Conservation (phyloP, 1,140 invertebrate genomes). For the Neodiprion lecontei region DNA sequence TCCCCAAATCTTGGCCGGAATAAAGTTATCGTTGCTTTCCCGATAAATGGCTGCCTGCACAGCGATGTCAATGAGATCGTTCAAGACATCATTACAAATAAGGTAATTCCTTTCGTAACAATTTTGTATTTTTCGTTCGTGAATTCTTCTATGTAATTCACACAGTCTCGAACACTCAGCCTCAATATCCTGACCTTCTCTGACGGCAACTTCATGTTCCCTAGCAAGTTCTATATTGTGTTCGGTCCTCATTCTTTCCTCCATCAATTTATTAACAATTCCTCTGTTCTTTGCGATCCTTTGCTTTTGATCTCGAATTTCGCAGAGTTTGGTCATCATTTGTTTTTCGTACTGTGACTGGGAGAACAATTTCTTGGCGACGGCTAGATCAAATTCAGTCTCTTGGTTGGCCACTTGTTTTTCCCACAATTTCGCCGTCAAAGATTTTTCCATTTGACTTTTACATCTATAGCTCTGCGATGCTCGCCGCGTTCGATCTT, state of each 20-base stretch:
- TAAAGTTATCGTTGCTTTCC: slow-evolving; percentile 44
- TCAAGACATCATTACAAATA: slow-evolving; percentile 60
- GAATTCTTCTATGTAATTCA: slow-evolving; percentile 61
- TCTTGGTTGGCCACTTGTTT: slow-evolving; percentile 57
- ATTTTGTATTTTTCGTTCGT: slow-evolving; percentile 50
- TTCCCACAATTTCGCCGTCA: slow-evolving; percentile 53
- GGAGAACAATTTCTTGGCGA: slow-evolving; percentile 63
- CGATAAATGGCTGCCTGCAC: slow-evolving; percentile 61
- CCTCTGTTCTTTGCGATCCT: slow-evolving; percentile 62
- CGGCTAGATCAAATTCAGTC: slow-evolving; percentile 55
- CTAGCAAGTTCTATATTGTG: slow-evolving; percentile 57
- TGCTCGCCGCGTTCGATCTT: slow-evolving; percentile 36
- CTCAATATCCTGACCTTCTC: slow-evolving; percentile 58
- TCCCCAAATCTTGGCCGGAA: slow-evolving; percentile 57
- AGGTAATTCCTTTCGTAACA: slow-evolving; percentile 54
- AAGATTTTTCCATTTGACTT: slow-evolving; percentile 41
- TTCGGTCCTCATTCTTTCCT: slow-evolving; percentile 57
- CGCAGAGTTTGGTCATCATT: slow-evolving; percentile 66
- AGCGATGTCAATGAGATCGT: slow-evolving; percentile 63
- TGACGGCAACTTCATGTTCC: slow-evolving; percentile 54
- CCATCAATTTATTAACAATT: slow-evolving; percentile 57
- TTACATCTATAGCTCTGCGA: slow-evolving; percentile 34
- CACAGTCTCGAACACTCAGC: slow-evolving; percentile 61
- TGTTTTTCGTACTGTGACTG: slow-evolving; percentile 70
- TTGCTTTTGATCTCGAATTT: slow-evolving; percentile 63